phyloP scores from a whole-genome alignment of 2,888 invertebrate species.

The Drosophila dives region DNA sequence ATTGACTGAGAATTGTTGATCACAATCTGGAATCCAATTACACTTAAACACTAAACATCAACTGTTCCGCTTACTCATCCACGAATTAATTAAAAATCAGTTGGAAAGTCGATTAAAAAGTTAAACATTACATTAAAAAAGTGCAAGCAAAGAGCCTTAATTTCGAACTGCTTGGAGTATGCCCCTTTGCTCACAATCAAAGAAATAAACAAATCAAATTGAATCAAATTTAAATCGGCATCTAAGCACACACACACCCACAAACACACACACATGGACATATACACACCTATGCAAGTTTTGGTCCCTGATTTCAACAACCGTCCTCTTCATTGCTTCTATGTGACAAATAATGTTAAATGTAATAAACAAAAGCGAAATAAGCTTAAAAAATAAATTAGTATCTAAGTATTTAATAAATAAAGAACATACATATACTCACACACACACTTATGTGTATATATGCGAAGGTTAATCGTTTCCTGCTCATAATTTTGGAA shows the following conservation, averaged over 20 bases:
- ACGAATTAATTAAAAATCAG: constrained; percentile 13
- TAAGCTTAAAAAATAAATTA: constrained; percentile 4
- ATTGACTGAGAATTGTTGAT: constrained; percentile 18
- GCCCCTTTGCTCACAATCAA: constrained; percentile 64
- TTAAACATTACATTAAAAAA: background rate
- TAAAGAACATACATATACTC: constrained; percentile 6
- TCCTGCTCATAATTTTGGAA: constrained; percentile 42
- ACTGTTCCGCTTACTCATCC: background rate
- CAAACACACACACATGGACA: constrained; percentile 1
- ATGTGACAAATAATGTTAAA: constrained; percentile 79
- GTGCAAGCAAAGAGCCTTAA: constrained; percentile 28
- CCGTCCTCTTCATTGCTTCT: constrained; percentile 81
- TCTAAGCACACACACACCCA: constrained; percentile 24
- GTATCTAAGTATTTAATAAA: constrained; percentile 16
- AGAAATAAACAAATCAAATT: constrained; percentile 31
- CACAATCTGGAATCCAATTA: constrained; percentile 1
- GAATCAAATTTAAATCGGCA: constrained; percentile 42
- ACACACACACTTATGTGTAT: background rate
- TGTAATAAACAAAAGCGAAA: constrained; percentile 19
- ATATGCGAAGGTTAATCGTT: constrained; percentile 28
- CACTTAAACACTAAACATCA: background rate
- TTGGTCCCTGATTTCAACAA: constrained; percentile 69
- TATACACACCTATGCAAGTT: constrained; percentile 4
- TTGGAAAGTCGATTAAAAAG: background rate
- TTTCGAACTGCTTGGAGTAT: constrained; percentile 60